A percentile compares a stretch with the other conserved stretches of the same genome.
Evolutionary conservation across 2,888 invertebrate species (phyloP).

Genomic region (Caenorhabditis macrosperma): DNA sequence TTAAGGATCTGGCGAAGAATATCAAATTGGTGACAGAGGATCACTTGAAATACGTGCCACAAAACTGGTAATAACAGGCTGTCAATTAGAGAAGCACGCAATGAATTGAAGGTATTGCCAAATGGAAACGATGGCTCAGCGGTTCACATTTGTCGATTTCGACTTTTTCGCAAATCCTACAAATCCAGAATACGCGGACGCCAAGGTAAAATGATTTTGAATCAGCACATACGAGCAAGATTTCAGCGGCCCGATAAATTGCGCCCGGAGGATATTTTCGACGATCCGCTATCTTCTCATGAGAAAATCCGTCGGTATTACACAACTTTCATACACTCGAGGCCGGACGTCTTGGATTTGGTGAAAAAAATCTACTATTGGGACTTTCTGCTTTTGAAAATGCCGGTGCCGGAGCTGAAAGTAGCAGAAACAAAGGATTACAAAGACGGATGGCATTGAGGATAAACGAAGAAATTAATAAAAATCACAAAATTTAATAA

Average conservation of each 20-base stretch:
- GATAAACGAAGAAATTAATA: background rate
- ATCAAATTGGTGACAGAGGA: conserved; percentile 21
- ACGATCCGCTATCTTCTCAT: conserved; percentile 20
- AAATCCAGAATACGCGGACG: conserved; percentile 38
- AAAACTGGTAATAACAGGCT: conserved; percentile 14
- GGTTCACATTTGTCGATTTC: conserved; percentile 27
- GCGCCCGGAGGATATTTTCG: conserved; percentile 20
- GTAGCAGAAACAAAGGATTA: conserved; percentile 32
- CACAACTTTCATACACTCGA: conserved; percentile 12
- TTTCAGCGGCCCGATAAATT: conserved; percentile 27
- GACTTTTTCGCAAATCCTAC: conserved; percentile 17
- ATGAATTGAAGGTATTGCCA: conserved; percentile 18
- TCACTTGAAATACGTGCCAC: conserved; percentile 35
- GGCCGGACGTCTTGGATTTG: conserved; percentile 35
- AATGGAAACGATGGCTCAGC: conserved; percentile 29
- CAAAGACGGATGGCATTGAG: conserved; percentile 46
- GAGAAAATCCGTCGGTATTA: conserved; percentile 27
- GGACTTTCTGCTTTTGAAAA: conserved; percentile 42
- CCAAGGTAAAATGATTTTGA: background rate
- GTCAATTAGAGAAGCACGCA: background rate
- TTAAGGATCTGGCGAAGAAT: background rate
- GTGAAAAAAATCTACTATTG: conserved; percentile 39
- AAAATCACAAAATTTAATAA: background rate
- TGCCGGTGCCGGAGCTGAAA: conserved; percentile 37
- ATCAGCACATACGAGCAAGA: background rate